Base-by-base conservation (phyloP, 2,888 invertebrate genomes). In the Drosophila emarginata region DNA sequence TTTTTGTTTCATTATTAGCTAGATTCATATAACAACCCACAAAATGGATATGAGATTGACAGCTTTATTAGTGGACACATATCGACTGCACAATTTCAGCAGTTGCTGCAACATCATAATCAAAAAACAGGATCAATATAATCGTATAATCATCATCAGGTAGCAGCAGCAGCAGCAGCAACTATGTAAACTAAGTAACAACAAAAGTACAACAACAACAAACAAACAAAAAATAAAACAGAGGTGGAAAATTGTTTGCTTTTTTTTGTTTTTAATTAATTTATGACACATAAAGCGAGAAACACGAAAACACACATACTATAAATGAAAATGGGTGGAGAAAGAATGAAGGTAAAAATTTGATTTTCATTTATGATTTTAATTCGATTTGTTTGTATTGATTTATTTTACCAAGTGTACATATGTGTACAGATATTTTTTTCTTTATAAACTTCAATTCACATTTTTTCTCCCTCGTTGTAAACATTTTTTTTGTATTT, bases 261-360 rank as follows among this genome's bases (percentile, higher is more conserved):
- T 26, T 53, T 52, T 61, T 57, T 64, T 70, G 72, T 64, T 70
- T 71, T 70, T 70, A 70, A 70, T 70, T 70, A 70, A 70, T 70
- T 70, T 70, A 71, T 52, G 56, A 39, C 68, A 36, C 28, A 45
- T 45, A 45, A 45, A 45, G 45, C 45, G 45, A 18, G 56, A 39
- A 21, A 57, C 11, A 37, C 36, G n/a, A 11, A 14, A 9, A 60
- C 14, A 58, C n/a, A 18, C 45, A 66, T 1, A 28, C n/a, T 37
- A 11, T 9, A 28, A 54, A 66, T 11, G 18, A 3, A 45, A 26
- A 28, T 54, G 9, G 21, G 11, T 28, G 28, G 53, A 37, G 58
- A 36, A 26, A 40, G 5, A 70, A 28, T 23, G 52, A 52, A 52
- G 26, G 36, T 32, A 63, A 18, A 40, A 68, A 68, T 58, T 72